Evolutionary conservation across 1,140 invertebrate genomes (phyloP), one percentile per base, ranked within the genome.

Genomic region (Aphaenogaster floridana): DNA sequence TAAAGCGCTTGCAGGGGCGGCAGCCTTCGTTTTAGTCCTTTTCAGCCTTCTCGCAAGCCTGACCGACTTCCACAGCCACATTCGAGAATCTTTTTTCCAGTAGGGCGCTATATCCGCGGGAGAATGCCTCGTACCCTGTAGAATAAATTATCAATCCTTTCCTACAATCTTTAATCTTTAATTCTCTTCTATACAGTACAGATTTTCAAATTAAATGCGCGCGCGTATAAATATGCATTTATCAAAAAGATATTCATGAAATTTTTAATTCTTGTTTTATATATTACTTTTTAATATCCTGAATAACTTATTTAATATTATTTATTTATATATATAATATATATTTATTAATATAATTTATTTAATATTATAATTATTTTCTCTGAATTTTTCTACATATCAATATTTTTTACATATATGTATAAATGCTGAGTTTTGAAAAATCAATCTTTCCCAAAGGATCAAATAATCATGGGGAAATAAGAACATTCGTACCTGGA

Each of bases 21-120:
- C 9, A 45, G 52, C 15, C n/a, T 79, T 86, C 11, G 48, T 3
- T 86, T 79, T 91, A 28, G 92, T 95, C 28, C 66, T 88, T 79
- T 77, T 91, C 45, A 63, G 36, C 13, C 3, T 84, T 36, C 89
- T 90, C 63, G 90, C 86, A 21, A 92, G 89, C 36, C 92, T 93
- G 9, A 93, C 88, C 9, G 95, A 94, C 93, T 97, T 97, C 96
- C 97, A 97, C 21, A 97, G 90, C 95, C 96, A 97, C 93, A 95
- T 97, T 87, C 97, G 94, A 63, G 96, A 97, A 86, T 97, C 97
- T 92, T 97, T 97, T 91, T 97, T 97, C 96, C 96, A 97, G 5
- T 93, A 94, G n/a, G 88, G 92, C 9, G 96, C 95, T 11, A 96
- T 95, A 89, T 96, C 95, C 21, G 94, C 93, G 0, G 94, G 85